phyloP scores from a whole-genome alignment of 1,140 invertebrate species.

The Stegodyphus mimosarum region DNA sequence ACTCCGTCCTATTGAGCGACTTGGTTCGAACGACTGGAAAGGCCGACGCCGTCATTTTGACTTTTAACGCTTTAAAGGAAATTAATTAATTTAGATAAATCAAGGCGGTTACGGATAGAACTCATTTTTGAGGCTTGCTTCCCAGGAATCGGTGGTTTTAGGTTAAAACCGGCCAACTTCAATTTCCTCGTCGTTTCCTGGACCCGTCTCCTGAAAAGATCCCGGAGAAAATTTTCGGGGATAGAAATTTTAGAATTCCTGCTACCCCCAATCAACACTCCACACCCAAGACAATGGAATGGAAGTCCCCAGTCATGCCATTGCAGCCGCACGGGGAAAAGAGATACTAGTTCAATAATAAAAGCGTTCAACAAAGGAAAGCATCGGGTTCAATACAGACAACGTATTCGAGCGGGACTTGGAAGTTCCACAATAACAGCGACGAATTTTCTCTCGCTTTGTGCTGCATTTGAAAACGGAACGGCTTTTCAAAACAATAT shows the following conservation, averaged over 20 bases:
- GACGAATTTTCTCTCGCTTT: constrained; percentile 32
- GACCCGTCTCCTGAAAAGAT: neutral
- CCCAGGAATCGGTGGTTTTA: constrained; percentile 11
- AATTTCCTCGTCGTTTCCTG: constrained; percentile 60
- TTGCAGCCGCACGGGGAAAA: neutral
- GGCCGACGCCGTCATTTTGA: constrained; percentile 51
- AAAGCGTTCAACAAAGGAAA: constrained; percentile 21
- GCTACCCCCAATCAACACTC: constrained; percentile 40
- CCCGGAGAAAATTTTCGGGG: constrained; percentile 18
- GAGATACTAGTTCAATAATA: constrained; percentile 45
- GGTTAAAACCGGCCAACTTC: constrained; percentile 38
- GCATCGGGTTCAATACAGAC: constrained; percentile 36
- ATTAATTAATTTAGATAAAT: constrained; percentile 62
- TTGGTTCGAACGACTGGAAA: constrained; percentile 23
- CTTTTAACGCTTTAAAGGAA: constrained; percentile 50
- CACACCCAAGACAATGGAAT: constrained; percentile 20
- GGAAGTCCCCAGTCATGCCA: neutral
- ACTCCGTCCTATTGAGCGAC: constrained; percentile 37
- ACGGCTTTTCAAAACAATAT: constrained; percentile 56
- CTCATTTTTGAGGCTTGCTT: constrained; percentile 27
- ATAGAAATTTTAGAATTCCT: constrained; percentile 36
- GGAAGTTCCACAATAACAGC: constrained; percentile 29
- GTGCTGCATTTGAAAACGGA: constrained; percentile 43
- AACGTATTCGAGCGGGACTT: constrained; percentile 8
- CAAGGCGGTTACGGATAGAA: neutral